Evolutionary conservation across 2,797 vertebrate genomes (phyloP), one percentile per base, ranked within the genome.

Genomic region (Melanogrammus aeglefinus): DNA sequence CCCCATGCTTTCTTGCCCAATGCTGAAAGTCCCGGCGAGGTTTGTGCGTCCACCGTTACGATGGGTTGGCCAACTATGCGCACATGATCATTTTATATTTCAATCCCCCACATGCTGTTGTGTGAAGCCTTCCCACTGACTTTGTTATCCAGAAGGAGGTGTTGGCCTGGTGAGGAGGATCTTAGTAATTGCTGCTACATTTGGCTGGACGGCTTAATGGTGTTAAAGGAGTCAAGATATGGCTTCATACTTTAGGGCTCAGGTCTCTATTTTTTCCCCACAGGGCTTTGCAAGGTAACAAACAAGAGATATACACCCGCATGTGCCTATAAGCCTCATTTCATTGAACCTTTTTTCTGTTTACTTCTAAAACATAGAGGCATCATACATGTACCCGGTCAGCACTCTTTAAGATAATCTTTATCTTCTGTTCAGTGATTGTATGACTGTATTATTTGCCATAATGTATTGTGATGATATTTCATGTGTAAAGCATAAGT

Each of bases 241-340:
- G 80, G 74, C 80, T 81, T 86, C 80, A 85, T 63, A 77, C 84
- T 88, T 76, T 57, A 85, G 81, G 84, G 86, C 89, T 88, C 75
- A 83, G 80, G 79, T 78, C 78, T 27, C 27, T 69, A 80, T 84
- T 78, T 75, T 86, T 84, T n/a, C n/a, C 79, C 73, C 74, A 66
- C 18, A 84, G 77, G 86, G 81, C 84, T 89, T 90, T 86, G 87
- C 86, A 90, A 92, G 83, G 85, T 82, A 81, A 84, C 85, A 51
- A 88, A 81, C 88, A 72, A 89, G 90, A 84, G 72, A 89, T 90
- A 83, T 76, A 90, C 83, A 90, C 91, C 91, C 81, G 91, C 92
- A 92, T 92, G 91, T 93, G 92, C 92, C 92, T 93, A 92, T 71
- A 72, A 41, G 78, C 81, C 75, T 85, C 73, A 75, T 83, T 73